Conservation (phyloP, 2,797 vertebrate species). For the Thalassophryne amazonica region DNA sequence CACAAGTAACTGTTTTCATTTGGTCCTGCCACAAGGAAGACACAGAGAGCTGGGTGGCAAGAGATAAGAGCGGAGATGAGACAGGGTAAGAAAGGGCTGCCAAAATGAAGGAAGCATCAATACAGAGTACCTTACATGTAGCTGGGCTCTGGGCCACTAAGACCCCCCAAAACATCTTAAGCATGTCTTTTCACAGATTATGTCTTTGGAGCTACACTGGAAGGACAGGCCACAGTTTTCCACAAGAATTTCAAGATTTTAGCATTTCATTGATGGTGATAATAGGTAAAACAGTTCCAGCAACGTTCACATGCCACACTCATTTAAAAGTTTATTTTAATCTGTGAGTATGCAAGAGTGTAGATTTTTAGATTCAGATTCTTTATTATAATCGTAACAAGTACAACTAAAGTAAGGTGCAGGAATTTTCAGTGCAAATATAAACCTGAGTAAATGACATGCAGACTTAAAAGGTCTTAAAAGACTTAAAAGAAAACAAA, state of each 20-base stretch:
- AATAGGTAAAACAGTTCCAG: conserved; percentile 19
- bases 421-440: no score
- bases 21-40: conserved; percentile 33
- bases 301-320: no score
- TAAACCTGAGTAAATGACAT: no score
- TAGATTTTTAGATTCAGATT: no score
- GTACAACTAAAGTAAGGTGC: no score
- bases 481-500: no score
- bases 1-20: background rate
- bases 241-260: conserved; percentile 34
- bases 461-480: no score
- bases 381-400: no score
- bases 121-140: conserved; percentile 47
- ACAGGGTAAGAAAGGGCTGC: conserved; percentile 28
- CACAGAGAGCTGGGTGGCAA: conserved; percentile 46
- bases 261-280: conserved; percentile 14
- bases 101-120: conserved; percentile 51
- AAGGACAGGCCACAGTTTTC: conserved; percentile 42
- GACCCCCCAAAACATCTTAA: conserved; percentile 47
- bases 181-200: conserved; percentile 43
- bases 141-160: conserved; percentile 49
- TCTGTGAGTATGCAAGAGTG: no score
- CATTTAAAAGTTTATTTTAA: no score
- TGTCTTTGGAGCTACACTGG: conserved; percentile 22
- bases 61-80: conserved; percentile 60